These are phyloP conservation scores for Ophioninae sp. DNA, from an alignment of 2,888 invertebrate species.

Conservation along the genomic window DNA sequence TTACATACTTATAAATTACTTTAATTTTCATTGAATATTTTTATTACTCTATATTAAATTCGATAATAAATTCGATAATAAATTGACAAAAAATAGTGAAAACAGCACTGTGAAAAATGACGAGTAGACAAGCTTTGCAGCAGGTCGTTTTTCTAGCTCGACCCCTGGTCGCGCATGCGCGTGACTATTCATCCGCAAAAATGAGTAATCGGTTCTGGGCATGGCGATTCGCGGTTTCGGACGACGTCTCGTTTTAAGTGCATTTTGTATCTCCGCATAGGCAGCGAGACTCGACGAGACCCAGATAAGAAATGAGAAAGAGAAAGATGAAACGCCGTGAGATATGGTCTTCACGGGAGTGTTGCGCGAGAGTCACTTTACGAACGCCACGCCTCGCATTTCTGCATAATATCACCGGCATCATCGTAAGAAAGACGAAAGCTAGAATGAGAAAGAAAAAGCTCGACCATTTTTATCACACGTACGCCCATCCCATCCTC, in stretches of 20 bases:
- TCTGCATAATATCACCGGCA: conserved; percentile 73
- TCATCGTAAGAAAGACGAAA: conserved; percentile 29
- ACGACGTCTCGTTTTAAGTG: conserved; percentile 3
- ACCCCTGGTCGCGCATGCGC: neutral
- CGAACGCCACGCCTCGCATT: conserved; percentile 76
- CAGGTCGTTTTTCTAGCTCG: neutral
- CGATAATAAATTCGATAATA: neutral
- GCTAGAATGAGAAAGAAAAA: conserved; percentile 4
- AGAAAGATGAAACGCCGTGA: conserved; percentile 10
- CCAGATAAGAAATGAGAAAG: neutral
- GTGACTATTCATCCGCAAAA: neutral
- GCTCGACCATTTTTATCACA: conserved; percentile 71
- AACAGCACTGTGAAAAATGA: too few relatives aligned
- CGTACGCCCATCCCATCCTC: conserved; percentile 52
- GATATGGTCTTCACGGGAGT: conserved; percentile 24
- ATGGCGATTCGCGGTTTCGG: conserved; percentile 9
- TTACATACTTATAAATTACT: too few relatives aligned
- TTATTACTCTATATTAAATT: neutral
- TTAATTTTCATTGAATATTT: too few relatives aligned
- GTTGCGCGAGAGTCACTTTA: conserved; percentile 59
- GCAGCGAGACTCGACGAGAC: neutral
- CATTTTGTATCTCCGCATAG: conserved; percentile 3
- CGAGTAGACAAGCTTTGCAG: neutral
- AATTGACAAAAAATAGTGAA: too few relatives aligned
- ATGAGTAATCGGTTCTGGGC: conserved; percentile 29